Base-by-base conservation (phyloP, 1,140 invertebrate genomes). In the Physella acuta region DNA sequence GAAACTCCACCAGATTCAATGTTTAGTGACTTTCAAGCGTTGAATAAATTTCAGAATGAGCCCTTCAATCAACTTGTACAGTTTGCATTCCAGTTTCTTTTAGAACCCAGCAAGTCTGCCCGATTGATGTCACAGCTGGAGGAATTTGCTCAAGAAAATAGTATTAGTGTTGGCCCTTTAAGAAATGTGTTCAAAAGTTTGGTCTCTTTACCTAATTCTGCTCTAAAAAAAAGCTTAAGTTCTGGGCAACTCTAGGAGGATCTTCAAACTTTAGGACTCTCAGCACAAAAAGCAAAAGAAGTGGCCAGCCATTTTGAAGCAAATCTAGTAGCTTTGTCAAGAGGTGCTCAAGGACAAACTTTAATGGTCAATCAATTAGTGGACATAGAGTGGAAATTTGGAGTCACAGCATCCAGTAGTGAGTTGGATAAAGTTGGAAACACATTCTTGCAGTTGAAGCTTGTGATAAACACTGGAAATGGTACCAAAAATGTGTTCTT, bases 401-500 rank as follows among this genome's bases (percentile, higher is more conserved):
- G 84, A 78, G 88, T 89, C 37, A 88, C 88, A 51, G 86, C 87
- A 63, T 86, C 88, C n/a, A 89, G 86, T 68, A 88, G 85, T 77
- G 87, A 89, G 66, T 74, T 84, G 2, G 84, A 88, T 70, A 86
- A 86, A 78, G 83, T 88, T 59, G 88, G 88, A 62, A 88, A 87
- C 78, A 88, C 88, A 44, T 89, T 88, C 76, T 75, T 84, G 33
- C 82, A 83, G 78, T 68, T 89, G 20, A 88, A 87, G 76, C 77
- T 89, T 34, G 75, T 86, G 20, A 82, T 88, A 30, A 87, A 88
- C 66, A 86, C 87, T 68, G 85, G 85, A 17, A 82, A 81, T 72
- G 84, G 83, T 68, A 78, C 71, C 31, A 87, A 84, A 60, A 85
- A 84, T 77, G 77, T 86, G 34, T 81, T 82, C 58, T 80, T 85